Evolutionary conservation across 2,113 vertebrate genomes (phyloP).

Genomic region (Carassius gibelio): DNA sequence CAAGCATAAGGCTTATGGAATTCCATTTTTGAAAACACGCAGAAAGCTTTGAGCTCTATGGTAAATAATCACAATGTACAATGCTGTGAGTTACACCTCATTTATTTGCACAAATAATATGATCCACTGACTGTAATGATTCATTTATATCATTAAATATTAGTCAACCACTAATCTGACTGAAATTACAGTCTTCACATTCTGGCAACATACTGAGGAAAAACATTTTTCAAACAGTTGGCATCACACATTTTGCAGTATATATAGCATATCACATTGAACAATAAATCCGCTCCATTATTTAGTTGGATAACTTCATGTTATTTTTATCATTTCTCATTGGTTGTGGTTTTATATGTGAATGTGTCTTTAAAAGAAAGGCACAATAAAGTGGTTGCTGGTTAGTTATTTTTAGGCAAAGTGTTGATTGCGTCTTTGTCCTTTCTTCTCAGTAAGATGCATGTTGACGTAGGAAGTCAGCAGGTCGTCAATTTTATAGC

Average conservation of each 20-base stretch:
- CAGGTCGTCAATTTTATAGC: conserved; percentile 98
- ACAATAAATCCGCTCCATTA: not conserved
- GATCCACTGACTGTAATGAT: not conserved
- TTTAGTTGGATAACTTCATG: not conserved
- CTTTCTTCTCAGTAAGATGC: conserved; percentile 74
- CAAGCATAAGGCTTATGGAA: not conserved
- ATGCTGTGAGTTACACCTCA: not conserved
- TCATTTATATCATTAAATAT: not conserved
- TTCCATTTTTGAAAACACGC: not conserved
- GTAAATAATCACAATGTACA: not conserved
- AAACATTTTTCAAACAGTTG: not conserved
- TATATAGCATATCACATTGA: conserved; percentile 4
- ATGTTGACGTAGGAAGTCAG: conserved; percentile 88
- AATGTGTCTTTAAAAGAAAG: not conserved
- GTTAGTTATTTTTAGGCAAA: conserved; percentile 56
- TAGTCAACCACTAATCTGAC: not conserved
- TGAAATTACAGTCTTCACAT: not conserved
- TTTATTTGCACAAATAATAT: conserved; percentile 8
- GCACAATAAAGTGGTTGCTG: not conserved
- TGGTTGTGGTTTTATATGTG: not conserved
- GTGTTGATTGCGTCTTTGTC: conserved; percentile 68
- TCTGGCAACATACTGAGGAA: not conserved
- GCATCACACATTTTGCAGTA: not conserved
- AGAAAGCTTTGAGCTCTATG: not conserved
- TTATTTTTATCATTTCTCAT: not conserved